A percentile compares a stretch with the other conserved stretches of the same genome.
Evolutionary conservation across 2,888 invertebrate genomes (phyloP).

Genomic region (Drosophila anomalipes): DNA sequence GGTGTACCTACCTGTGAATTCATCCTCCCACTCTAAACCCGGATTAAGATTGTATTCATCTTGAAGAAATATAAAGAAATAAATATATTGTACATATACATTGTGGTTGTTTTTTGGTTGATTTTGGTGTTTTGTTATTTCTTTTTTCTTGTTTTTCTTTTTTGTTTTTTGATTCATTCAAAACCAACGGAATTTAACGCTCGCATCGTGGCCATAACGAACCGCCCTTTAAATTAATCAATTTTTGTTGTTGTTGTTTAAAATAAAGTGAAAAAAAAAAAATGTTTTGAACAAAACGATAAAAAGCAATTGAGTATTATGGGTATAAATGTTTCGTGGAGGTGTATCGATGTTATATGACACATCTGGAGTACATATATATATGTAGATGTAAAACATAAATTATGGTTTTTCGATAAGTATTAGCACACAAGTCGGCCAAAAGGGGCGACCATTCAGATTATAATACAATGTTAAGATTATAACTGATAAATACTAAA

Average conservation of each 20-base stretch:
- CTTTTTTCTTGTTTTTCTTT: not conserved
- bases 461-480: conserved; percentile 49
- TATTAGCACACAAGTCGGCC: conserved; percentile 50
- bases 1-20: conserved; percentile 97
- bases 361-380: conserved; percentile 16
- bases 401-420: conserved; percentile 28
- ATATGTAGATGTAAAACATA: conserved; percentile 38
- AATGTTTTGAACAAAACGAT: conserved; percentile 33
- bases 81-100: conserved; percentile 76
- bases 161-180: conserved; percentile 15
- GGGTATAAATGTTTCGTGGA: conserved; percentile 27
- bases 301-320: conserved; percentile 32
- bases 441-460: conserved; percentile 26
- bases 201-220: conserved; percentile 36
- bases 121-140: conserved; percentile 41
- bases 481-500: conserved; percentile 45
- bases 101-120: conserved; percentile 39
- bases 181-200: conserved; percentile 34
- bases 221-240: conserved; percentile 46
- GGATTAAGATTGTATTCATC: conserved; percentile 99
- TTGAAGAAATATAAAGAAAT: conserved; percentile 88
- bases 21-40: conserved; percentile 99
- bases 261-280: conserved; percentile 26
- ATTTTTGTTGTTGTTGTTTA: conserved; percentile 13
- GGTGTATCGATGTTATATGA: conserved; percentile 18